A percentile compares a stretch with the other conserved stretches of the same genome.
phyloP scores from a whole-genome alignment of 2,113 vertebrate genomes.

The Nanorana parkeri region DNA sequence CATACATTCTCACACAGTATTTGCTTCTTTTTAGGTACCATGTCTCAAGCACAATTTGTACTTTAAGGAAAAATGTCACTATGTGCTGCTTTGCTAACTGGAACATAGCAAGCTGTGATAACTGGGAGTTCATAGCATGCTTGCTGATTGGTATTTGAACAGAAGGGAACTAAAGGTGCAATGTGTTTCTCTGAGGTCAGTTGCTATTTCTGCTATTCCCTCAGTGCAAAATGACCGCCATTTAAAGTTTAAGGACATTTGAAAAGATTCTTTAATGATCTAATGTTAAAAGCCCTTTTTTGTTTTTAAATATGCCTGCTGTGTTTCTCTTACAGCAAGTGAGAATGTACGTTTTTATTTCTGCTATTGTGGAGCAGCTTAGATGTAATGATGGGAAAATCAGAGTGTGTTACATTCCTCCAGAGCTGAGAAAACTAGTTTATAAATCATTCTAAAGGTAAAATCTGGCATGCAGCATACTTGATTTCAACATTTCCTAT shows the following conservation, averaged over 20 bases:
- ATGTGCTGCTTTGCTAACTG: not conserved
- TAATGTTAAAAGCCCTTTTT: not conserved
- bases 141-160: not conserved
- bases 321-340: not conserved
- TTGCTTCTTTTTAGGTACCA: too few species aligned
- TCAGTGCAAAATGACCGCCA: not conserved
- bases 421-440: not conserved
- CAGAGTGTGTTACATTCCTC: not conserved
- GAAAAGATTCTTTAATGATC: not conserved
- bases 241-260: constrained; percentile 13
- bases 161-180: constrained; percentile 1
- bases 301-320: not conserved
- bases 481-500: constrained; percentile 49
- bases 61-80: not conserved
- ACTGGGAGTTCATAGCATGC: not conserved
- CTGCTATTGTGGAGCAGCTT: not conserved
- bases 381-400: not conserved
- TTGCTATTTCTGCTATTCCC: not conserved
- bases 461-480: constrained; percentile 10
- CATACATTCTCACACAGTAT: too few species aligned
- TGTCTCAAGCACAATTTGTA: too few species aligned
- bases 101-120: not conserved
- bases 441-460: constrained; percentile 17
- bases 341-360: not conserved
- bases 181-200: not conserved